Conservation (phyloP, 2,113 vertebrate genomes). For the Arvicanthis niloticus region DNA sequence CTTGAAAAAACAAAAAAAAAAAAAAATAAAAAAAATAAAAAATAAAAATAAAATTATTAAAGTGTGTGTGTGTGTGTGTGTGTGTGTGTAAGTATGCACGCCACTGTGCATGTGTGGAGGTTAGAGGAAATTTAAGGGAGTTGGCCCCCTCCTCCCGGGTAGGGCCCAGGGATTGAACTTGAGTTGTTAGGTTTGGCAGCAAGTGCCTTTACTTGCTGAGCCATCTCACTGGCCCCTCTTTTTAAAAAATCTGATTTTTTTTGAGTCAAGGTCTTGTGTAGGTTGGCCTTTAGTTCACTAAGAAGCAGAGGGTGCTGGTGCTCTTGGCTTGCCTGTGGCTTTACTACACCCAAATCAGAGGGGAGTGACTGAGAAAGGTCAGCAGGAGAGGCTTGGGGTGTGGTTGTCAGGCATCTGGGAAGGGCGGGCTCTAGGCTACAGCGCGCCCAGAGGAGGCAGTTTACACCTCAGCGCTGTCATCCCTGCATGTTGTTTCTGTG, state of each 20-base stretch:
- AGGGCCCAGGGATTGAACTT: neutral
- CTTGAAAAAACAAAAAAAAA: no score
- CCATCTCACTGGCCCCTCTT: neutral
- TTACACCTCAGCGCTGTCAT: no score
- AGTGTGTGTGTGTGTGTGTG: neutral
- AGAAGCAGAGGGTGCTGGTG: no score
- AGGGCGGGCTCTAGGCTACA: neutral
- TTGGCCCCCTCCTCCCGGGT: neutral
- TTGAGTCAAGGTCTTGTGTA: no score
- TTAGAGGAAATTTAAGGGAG: neutral
- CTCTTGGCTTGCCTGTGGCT: neutral
- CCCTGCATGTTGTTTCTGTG: neutral
- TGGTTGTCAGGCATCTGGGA: slow-evolving; percentile 24
- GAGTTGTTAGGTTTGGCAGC: neutral
- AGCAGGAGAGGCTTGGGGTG: neutral
- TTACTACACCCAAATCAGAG: neutral
- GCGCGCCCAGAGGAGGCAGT: accelerated
- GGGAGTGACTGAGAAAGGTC: neutral
- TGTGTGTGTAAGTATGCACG: neutral
- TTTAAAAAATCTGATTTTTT: neutral
- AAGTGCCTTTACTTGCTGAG: neutral
- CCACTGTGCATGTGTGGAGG: neutral
- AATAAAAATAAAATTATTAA: no score
- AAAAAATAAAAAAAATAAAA: no score
- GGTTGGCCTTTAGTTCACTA: neutral